A percentile compares a stretch with the other conserved stretches of the same genome.
These are phyloP conservation scores for Chrysocyon brachyurus DNA, from an alignment of 2,797 vertebrate species.

Conservation along the genomic window DNA sequence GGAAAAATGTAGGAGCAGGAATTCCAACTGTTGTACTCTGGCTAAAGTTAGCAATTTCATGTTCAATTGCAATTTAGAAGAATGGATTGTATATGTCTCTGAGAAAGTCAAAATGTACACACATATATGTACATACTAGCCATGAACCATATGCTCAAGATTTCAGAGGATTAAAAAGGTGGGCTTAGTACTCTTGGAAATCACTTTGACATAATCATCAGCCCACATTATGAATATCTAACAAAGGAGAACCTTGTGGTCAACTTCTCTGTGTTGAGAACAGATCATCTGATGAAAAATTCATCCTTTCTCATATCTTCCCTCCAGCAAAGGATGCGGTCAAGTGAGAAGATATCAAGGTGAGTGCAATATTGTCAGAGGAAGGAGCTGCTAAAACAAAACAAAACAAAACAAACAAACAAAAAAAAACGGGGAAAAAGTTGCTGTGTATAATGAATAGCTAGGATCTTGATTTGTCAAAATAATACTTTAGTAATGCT, in stretches of 20 bases:
- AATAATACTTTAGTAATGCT: constrained; percentile 37
- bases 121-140: neutral
- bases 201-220: constrained; percentile 25
- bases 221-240: neutral
- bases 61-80: neutral
- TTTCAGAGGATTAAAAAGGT: neutral
- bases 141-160: neutral
- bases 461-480: constrained; percentile 45
- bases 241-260: constrained; percentile 46
- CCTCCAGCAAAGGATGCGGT: constrained; percentile 56
- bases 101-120: constrained; percentile 28
- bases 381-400: neutral
- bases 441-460: constrained; percentile 11
- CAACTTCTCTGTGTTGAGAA: constrained; percentile 28
- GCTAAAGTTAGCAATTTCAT: constrained; percentile 19
- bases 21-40: neutral
- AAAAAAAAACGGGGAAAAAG: neutral
- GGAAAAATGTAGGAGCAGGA: neutral
- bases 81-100: neutral
- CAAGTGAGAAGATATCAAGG: constrained; percentile 51
- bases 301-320: constrained; percentile 43
- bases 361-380: neutral
- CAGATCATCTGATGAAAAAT: constrained; percentile 55
- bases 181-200: constrained; percentile 32
- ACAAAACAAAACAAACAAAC: too few relatives aligned